Evolutionary conservation across 2,797 vertebrate species (phyloP).

Genomic region (Mareca strepera): DNA sequence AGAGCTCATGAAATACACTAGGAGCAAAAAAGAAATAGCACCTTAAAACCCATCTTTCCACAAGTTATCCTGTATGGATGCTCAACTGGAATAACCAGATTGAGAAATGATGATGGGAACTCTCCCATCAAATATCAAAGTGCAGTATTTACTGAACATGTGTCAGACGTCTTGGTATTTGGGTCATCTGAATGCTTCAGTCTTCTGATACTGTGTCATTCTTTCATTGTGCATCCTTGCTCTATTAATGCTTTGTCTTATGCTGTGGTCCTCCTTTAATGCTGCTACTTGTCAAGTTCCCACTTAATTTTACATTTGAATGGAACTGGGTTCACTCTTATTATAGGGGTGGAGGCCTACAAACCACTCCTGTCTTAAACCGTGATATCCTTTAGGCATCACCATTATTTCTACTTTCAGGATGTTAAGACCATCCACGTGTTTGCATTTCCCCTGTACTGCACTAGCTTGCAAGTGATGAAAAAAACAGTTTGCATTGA

Average conservation of each 20-base stretch:
- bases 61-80: background rate
- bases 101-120: background rate
- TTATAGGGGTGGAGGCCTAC: background rate
- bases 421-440: background rate
- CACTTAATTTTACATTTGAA: background rate
- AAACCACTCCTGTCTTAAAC: background rate
- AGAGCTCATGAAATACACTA: background rate
- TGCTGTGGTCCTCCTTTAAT: background rate
- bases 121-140: background rate
- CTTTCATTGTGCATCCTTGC: background rate
- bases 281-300: background rate
- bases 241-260: background rate
- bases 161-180: constrained; percentile 60
- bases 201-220: constrained; percentile 2
- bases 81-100: constrained; percentile 50
- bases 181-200: constrained; percentile 4
- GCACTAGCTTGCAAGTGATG: background rate
- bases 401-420: background rate
- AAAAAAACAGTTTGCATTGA: background rate
- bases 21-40: background rate
- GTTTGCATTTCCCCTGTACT: background rate
- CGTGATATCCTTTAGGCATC: background rate
- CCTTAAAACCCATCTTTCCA: background rate
- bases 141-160: background rate
- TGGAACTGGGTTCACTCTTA: background rate